These are phyloP conservation scores for Heterotilapia buettikoferi DNA, from an alignment of 2,113 vertebrate species.

Conservation along the genomic window DNA sequence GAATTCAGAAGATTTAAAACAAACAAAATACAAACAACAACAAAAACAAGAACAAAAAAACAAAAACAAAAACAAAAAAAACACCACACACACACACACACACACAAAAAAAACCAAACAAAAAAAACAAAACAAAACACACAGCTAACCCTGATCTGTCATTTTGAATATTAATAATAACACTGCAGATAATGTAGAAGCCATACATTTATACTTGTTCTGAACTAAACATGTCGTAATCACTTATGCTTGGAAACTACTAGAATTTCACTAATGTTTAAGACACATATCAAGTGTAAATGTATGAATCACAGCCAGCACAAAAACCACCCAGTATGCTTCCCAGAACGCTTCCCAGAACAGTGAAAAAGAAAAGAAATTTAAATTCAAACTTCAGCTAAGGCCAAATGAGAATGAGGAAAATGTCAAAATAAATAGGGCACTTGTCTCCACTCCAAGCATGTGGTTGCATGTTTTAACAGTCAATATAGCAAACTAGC, in stretches of 20 bases:
- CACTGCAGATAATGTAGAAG: background rate
- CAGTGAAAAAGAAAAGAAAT: background rate
- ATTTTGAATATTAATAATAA: background rate
- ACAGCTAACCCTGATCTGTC: background rate
- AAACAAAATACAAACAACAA: background rate
- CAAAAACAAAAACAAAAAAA: too few relatives aligned
- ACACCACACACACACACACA: too few relatives aligned
- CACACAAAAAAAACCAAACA: too few relatives aligned
- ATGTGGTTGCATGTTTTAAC: background rate
- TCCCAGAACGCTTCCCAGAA: background rate
- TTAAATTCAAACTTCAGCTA: background rate
- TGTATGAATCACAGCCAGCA: background rate
- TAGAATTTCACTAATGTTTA: constrained; percentile 6
- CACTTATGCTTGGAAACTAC: background rate
- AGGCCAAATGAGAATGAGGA: background rate
- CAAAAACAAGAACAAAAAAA: background rate
- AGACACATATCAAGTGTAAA: constrained; percentile 17
- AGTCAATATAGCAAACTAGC: background rate
- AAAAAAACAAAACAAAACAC: too few relatives aligned
- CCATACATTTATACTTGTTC: constrained; percentile 22
- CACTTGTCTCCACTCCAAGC: background rate
- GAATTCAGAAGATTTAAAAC: background rate
- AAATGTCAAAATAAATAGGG: background rate
- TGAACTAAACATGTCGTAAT: constrained; percentile 23
- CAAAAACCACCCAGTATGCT: background rate